phyloP scores from a whole-genome alignment of 2,797 vertebrate genomes.

The Heliangelus exortis region DNA sequence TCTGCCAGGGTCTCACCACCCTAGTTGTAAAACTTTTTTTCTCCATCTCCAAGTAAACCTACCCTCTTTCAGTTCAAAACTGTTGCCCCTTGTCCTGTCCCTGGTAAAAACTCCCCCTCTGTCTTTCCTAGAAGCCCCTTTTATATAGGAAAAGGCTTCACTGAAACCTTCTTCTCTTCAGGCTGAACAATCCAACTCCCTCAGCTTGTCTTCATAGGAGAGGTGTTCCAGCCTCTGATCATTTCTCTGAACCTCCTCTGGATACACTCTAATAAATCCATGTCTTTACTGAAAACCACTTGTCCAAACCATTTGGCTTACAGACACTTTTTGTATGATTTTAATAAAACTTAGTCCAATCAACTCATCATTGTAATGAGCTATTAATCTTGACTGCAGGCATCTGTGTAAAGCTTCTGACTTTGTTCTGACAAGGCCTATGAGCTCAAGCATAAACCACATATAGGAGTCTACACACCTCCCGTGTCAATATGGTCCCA shows the following conservation, averaged over 20 bases:
- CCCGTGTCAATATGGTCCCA: not conserved
- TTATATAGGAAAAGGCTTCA: not conserved
- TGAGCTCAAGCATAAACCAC: not conserved
- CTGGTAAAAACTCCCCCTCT: not conserved
- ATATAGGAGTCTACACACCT: accelerated
- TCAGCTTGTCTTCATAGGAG: not conserved
- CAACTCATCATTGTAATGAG: not conserved
- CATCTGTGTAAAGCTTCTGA: not conserved
- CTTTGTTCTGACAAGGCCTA: not conserved
- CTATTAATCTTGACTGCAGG: not conserved
- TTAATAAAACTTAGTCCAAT: not conserved
- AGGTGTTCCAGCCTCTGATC: not conserved
- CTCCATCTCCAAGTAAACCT: not conserved
- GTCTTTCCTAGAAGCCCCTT: not conserved
- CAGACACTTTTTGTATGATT: not conserved
- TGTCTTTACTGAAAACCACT: not conserved
- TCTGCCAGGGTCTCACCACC: accelerated
- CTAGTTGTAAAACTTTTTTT: accelerated
- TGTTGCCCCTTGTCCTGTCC: not conserved
- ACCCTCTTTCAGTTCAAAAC: not conserved
- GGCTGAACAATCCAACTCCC: not conserved
- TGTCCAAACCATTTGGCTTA: not conserved
- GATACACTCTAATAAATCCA: not conserved
- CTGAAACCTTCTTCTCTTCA: not conserved
- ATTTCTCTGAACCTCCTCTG: not conserved